phyloP scores from a whole-genome alignment of 1,140 invertebrate genomes.

The Lordiphosa collinella region DNA sequence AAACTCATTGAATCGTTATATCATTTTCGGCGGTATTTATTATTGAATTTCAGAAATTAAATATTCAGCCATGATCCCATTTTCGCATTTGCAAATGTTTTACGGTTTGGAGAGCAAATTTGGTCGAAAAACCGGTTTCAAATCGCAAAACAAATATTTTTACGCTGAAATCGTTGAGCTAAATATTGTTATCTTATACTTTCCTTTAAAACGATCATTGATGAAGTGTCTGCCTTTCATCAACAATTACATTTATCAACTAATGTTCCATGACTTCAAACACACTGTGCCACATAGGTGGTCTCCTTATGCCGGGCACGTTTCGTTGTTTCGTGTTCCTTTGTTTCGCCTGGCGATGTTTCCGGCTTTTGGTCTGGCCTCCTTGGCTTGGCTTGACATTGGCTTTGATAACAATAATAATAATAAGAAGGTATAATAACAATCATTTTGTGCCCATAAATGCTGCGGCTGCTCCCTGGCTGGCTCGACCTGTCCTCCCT shows the following conservation, averaged over 20 bases:
- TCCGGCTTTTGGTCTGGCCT: constrained; percentile 20
- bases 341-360: constrained; percentile 20
- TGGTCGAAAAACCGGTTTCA: too few relatives aligned
- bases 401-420: constrained; percentile 65
- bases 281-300: constrained; percentile 5
- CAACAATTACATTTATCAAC: too few relatives aligned
- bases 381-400: constrained; percentile 44
- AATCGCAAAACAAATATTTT: too few relatives aligned
- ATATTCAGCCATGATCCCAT: too few relatives aligned
- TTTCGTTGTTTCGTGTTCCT: constrained; percentile 16
- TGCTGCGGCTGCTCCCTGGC: constrained; percentile 19
- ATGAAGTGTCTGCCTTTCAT: too few relatives aligned
- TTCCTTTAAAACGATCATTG: too few relatives aligned
- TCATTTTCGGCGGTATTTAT: too few relatives aligned
- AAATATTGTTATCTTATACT: too few relatives aligned
- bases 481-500: not conserved
- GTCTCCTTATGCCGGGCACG: constrained; percentile 51
- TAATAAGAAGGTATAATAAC: constrained; percentile 65
- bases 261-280: not conserved
- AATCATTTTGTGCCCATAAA: constrained; percentile 65
- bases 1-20: not conserved
- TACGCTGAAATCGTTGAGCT: too few relatives aligned
- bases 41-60: too few relatives aligned
- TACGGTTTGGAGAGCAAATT: too few relatives aligned
- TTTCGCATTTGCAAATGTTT: too few relatives aligned